Conservation (phyloP, 2,113 vertebrate genomes). For the Oophaga pumilio region DNA sequence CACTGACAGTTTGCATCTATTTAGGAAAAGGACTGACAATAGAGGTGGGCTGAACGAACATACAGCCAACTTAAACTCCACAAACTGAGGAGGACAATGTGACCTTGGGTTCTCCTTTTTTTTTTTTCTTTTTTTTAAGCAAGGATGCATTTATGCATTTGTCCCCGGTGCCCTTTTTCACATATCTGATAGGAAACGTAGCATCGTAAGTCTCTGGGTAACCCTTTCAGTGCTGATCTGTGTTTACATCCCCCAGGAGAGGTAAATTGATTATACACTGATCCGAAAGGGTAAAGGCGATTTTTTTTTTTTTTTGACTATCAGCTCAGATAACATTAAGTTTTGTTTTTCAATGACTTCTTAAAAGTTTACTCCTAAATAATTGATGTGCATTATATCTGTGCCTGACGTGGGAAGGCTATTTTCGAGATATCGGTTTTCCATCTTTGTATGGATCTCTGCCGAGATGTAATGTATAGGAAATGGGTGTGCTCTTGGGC, state of each 20-base stretch:
- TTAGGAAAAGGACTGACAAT: slow-evolving; percentile 58
- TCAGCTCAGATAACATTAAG: neutral
- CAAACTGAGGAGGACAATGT: slow-evolving; percentile 61
- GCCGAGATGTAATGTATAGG: neutral
- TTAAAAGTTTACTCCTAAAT: slow-evolving; percentile 20
- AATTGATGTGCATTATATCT: neutral
- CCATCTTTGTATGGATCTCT: neutral
- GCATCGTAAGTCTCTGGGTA: neutral
- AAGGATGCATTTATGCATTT: neutral
- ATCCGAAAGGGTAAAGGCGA: neutral
- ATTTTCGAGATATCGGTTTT: slow-evolving; percentile 12
- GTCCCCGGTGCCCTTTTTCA: neutral
- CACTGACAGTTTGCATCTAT: slow-evolving; percentile 38
- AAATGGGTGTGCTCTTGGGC: neutral
- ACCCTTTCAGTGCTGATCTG: neutral
- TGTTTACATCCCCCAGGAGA: neutral
- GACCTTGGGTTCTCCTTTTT: slow-evolving; percentile 68
- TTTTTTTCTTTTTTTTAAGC: slow-evolving; percentile 62
- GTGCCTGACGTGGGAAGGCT: neutral
- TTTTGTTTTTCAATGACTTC: neutral
- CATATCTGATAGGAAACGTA: neutral
- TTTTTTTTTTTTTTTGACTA: too few relatives aligned
- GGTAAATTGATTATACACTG: neutral
- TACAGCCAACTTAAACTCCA: slow-evolving; percentile 49
- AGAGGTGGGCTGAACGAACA: slow-evolving; percentile 64